Evolutionary conservation across 1,140 invertebrate genomes (phyloP).

Genomic region (Eumaeus atala): DNA sequence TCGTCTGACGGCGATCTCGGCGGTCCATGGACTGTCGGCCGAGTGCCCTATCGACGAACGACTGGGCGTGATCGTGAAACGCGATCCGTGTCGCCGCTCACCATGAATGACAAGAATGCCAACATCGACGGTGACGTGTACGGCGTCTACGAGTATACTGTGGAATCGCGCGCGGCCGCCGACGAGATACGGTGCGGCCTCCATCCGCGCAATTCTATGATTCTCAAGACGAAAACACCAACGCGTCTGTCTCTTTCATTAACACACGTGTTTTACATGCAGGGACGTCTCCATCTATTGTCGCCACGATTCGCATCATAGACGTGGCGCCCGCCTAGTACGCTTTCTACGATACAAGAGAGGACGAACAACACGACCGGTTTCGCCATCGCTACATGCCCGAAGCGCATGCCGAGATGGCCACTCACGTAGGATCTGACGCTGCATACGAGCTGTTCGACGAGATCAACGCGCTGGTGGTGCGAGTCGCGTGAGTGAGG

Average conservation of each 20-base stretch:
- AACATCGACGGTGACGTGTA: conserved; percentile 11
- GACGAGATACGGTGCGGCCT: conserved; percentile 11
- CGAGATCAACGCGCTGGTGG: conserved; percentile 9
- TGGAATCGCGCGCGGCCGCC: conserved; percentile 12
- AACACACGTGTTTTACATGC: conserved; percentile 12
- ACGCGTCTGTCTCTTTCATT: conserved; percentile 5
- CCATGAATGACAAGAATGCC: conserved; percentile 9
- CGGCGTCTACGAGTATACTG: conserved; percentile 11
- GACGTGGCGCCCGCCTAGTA: conserved; percentile 5
- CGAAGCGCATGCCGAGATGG: conserved; percentile 6
- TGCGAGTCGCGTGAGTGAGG: neutral
- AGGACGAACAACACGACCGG: neutral
- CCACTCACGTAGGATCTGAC: conserved; percentile 8
- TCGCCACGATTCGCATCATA: conserved; percentile 4
- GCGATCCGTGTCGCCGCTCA: conserved; percentile 7
- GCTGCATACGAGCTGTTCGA: conserved; percentile 11
- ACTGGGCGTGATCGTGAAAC: neutral
- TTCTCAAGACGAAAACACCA: conserved; percentile 6
- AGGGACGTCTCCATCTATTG: conserved; percentile 6
- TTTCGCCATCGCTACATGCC: conserved; percentile 11
- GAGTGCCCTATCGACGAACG: too few relatives aligned
- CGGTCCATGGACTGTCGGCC: conserved; percentile 7
- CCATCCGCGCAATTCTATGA: conserved; percentile 12
- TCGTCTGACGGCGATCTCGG: conserved; percentile 7
- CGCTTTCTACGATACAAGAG: neutral